Evolutionary conservation across 2,113 vertebrate genomes (phyloP).

Genomic region (Rutilus rutilus): DNA sequence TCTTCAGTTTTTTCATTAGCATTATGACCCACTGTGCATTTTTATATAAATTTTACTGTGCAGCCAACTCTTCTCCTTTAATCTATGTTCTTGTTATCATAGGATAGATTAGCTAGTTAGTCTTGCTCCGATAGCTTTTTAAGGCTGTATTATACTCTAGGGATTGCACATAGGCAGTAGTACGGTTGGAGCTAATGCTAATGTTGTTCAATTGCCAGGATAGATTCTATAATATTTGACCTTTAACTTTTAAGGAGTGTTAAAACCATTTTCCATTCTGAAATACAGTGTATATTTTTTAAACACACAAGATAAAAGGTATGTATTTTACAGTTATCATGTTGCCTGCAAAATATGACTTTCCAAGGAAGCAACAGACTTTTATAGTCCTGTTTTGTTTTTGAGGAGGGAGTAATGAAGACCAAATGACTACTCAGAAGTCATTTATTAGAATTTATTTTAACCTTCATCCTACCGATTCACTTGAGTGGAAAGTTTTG

Average conservation of each 20-base stretch:
- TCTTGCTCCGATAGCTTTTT: background rate
- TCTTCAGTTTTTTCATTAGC: constrained; percentile 4
- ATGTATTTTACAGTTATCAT: constrained; percentile 37
- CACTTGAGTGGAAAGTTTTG: constrained; percentile 94
- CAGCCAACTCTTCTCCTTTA: constrained; percentile 25
- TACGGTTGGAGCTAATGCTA: background rate
- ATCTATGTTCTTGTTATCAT: constrained; percentile 2
- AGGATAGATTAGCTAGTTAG: constrained; percentile 18
- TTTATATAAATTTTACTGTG: background rate
- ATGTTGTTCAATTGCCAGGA: background rate
- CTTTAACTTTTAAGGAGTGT: background rate
- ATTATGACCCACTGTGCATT: constrained; percentile 8
- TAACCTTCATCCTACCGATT: constrained; percentile 82
- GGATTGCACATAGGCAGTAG: background rate
- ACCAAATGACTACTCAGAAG: constrained; percentile 94
- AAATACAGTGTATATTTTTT: background rate
- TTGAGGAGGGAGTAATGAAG: constrained; percentile 55
- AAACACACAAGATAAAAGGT: constrained; percentile 22
- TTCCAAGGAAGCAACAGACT: constrained; percentile 47
- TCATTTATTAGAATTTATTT: constrained; percentile 77
- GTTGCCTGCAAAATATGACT: constrained; percentile 49
- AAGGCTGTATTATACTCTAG: constrained; percentile 17
- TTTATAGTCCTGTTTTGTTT: constrained; percentile 46
- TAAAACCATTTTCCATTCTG: background rate
- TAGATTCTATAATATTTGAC: background rate